Evolutionary conservation across 1,140 invertebrate species (phyloP).

Genomic region (Nylanderia fulva): DNA sequence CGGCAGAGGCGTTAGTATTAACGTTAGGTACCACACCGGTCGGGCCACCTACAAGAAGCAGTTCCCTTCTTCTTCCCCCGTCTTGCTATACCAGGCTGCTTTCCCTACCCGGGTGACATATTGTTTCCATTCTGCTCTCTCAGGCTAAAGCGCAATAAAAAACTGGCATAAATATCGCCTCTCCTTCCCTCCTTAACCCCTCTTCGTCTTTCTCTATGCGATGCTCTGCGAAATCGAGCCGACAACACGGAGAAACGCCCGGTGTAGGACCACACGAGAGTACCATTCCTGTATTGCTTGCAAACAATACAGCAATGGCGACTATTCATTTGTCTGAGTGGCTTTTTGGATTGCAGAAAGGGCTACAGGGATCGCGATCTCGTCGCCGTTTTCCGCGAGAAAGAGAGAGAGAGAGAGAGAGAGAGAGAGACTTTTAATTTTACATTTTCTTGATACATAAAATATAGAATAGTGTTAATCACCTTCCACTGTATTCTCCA

Average conservation of each 20-base stretch:
- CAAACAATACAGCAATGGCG: constrained; percentile 25
- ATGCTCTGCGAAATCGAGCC: constrained; percentile 48
- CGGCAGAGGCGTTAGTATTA: constrained; percentile 76
- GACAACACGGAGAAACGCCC: constrained; percentile 60
- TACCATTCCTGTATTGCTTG: constrained; percentile 45
- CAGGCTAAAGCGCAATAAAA: constrained; percentile 83
- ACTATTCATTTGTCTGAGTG: constrained; percentile 85
- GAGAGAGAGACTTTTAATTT: constrained; percentile 16
- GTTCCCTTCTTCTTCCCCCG: constrained; percentile 67
- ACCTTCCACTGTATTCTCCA: neutral
- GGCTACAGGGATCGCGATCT: constrained; percentile 27
- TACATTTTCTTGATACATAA: neutral
- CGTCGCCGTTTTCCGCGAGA: neutral
- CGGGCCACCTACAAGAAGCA: constrained; percentile 79
- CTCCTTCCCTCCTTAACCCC: constrained; percentile 40
- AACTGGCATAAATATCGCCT: constrained; percentile 83
- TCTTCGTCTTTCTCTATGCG: constrained; percentile 32
- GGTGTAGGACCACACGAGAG: constrained; percentile 61
- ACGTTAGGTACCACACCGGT: constrained; percentile 78
- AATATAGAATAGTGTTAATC: no score
- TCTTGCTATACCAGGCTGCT: constrained; percentile 20
- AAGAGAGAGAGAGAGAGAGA: no score
- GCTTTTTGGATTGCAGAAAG: constrained; percentile 79
- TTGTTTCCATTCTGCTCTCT: constrained; percentile 84
- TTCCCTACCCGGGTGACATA: constrained; percentile 79